Evolutionary conservation across 2,797 vertebrate genomes (phyloP), one percentile per base, ranked within the genome.

Genomic region (Oryzias sinensis): DNA sequence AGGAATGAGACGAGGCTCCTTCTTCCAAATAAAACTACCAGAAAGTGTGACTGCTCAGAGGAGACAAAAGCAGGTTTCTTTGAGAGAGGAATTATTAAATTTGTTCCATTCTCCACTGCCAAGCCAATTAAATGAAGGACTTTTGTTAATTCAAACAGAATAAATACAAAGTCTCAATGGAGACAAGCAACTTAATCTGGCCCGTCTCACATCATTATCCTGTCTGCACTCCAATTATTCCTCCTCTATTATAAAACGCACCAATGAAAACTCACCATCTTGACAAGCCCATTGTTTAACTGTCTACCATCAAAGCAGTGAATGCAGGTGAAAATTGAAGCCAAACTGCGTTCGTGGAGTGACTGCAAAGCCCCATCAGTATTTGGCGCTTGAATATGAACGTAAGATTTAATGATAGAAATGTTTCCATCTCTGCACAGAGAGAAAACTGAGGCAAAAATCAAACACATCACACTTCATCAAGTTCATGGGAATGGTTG

Each of bases 331-430:
- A 42, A 68, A 41, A 40, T 1, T 48, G 49, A 56, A 47, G 40
- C 9, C 47, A 4, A 53, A 11, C 43, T 44, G 18, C 18, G 18
- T 18, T 18, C n/a, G 46, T 15, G 44, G 53, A 55, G 64, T 62
- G 54, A 65, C 56, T 43, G 44, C 22, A 54, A 68, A 18, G 5
- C 56, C 65, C 42, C 47, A 42, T 46, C 76, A 70, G 73, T 18
- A 49, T 49, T 72, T 11, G 51, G 49, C 6, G 33, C n/a, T 72
- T 83, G 72, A 84, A 81, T 80, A 81, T 85, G 65, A 65, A 81
- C 65, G 65, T 56, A 0, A 7, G 50, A 60, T 59, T 75, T 75
- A 62, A 79, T 65, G 61, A 74, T 45, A 60, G 42, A 53, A 65
- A 54, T 8, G 40, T 68, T 72, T 70, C 52, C 25, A 61, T 49